Evolutionary conservation across 2,888 invertebrate species (phyloP).

Genomic region (Nymphalis c-album): DNA sequence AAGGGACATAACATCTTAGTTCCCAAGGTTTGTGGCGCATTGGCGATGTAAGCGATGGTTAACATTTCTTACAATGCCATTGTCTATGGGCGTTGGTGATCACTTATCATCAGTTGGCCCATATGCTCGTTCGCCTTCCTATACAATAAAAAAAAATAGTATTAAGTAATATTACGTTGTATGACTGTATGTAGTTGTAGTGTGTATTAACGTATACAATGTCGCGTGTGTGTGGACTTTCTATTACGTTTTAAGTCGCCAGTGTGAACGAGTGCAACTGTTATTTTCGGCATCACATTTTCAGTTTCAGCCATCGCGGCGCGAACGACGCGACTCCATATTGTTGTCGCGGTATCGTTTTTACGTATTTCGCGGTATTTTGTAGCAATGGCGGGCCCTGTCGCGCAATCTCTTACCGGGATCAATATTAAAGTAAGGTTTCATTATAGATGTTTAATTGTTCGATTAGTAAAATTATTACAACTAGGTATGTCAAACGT

Average conservation of each 20-base stretch:
- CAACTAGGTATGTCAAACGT: not conserved
- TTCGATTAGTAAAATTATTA: slow-evolving; percentile 30
- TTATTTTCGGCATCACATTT: slow-evolving; percentile 76
- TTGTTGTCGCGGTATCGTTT: slow-evolving; percentile 27
- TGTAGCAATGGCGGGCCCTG: slow-evolving; percentile 39
- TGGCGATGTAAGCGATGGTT: too few species aligned
- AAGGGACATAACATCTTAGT: too few species aligned
- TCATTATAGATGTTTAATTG: slow-evolving; percentile 7
- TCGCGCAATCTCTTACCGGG: slow-evolving; percentile 63
- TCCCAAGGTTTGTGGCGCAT: too few species aligned
- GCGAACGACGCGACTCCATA: slow-evolving; percentile 65
- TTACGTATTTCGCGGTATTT: slow-evolving; percentile 28
- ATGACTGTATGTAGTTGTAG: too few species aligned
- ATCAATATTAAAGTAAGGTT: slow-evolving; percentile 75
- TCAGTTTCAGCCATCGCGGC: slow-evolving; percentile 70
- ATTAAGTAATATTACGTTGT: too few species aligned
- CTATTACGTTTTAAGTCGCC: slow-evolving; percentile 16
- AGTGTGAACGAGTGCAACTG: slow-evolving; percentile 60
- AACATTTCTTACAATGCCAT: too few species aligned
- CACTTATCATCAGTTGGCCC: too few species aligned
- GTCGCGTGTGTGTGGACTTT: slow-evolving; percentile 22
- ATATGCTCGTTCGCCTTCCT: too few species aligned
- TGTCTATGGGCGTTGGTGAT: too few species aligned
- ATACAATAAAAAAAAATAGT: too few species aligned
- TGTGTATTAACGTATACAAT: not conserved